Percentiles rank a stretch among this genome's conserved stretches.
These are phyloP conservation scores for Drosophila seguyi DNA, from an alignment of 1,140 invertebrate species.

Conservation along the genomic window DNA sequence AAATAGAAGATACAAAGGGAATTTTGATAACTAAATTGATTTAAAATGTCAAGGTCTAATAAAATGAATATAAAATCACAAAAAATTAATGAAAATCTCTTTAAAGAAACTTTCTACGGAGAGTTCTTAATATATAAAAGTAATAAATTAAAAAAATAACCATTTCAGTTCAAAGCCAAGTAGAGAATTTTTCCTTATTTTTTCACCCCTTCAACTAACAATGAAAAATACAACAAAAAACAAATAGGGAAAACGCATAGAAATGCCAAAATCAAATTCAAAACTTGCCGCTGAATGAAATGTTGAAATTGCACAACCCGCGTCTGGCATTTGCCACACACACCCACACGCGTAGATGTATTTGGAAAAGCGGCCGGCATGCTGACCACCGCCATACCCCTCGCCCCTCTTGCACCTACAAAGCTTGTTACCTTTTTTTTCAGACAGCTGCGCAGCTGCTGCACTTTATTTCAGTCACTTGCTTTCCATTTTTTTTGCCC, in stretches of 20 bases:
- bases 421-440: conserved; percentile 52
- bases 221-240: conserved; percentile 13
- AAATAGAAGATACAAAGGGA: neutral
- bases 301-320: conserved; percentile 64
- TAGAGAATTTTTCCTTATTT: neutral
- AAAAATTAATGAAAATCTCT: no score
- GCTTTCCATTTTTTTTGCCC: conserved; percentile 43
- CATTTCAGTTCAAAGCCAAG: conserved; percentile 17
- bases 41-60: neutral
- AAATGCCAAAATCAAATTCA: conserved; percentile 65
- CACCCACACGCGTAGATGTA: neutral
- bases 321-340: conserved; percentile 47
- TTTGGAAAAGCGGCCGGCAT: conserved; percentile 26
- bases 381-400: neutral
- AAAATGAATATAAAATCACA: neutral
- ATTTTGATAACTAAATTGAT: neutral
- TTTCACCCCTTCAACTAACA: conserved; percentile 5
- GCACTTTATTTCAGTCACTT: conserved; percentile 81
- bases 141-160: neutral
- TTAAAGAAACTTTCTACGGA: neutral
- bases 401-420: neutral
- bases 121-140: neutral
- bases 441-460: conserved; percentile 73
- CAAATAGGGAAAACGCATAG: conserved; percentile 26
- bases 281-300: conserved; percentile 75